Evolutionary conservation across 2,113 vertebrate genomes (phyloP), one percentile per base, ranked within the genome.

Genomic region (Columbina picui): DNA sequence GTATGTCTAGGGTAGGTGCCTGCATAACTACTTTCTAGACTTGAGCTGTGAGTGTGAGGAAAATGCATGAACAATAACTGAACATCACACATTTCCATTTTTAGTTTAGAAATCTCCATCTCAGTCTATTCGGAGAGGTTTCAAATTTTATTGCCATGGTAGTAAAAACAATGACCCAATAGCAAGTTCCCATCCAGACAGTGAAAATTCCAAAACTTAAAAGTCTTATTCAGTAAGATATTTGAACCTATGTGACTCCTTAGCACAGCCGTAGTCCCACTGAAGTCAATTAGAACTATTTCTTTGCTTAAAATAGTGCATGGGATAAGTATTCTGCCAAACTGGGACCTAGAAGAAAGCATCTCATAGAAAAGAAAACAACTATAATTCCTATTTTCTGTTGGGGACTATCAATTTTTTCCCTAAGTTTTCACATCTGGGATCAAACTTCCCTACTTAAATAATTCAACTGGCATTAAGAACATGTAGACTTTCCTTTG

Each of bases 201-300:
- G 52, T 94, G 91, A 96, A 95, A 94, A 94, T 89, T 89, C 76
- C 55, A 15, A 60, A 78, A 84, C 59, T 41, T 88, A 38, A 41
- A 90, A 92, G 73, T n/a, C 52, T 89, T 73, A 90, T 81, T 18
- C 73, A 81, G 32, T 89, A 81, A 68, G 86, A 75, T 87, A 90
- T 76, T 94, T 93, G 89, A 95, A 80, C 29, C 41, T 55, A 57
- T 60, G 52, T 78, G 64, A 78, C 90, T 75, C 80, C 41, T 89
- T 64, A 92, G 19, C 32, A 75, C 43, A 49, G 27, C 59, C 93
- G 50, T 73, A 86, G 76, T 84, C 79, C 83, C 79, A 94, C 0
- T 95, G 92, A 97, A 93, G 39, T 91, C 77, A 95, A 92, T 87
- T 95, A 96, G 69, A 65, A 68, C 41, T 81, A 63, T 29, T 93